Conservation (phyloP, 2,113 vertebrate species). For the rat (Rattus norvegicus) region GRCr8 NC_086019.1:24697001-24697500, state of each 20-base stretch:
- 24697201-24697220: too few relatives aligned
- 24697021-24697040: not conserved
- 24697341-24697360: not conserved
- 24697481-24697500: not conserved
- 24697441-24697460: not conserved
- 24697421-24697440: not conserved
- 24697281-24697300: not conserved
- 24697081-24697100: too few relatives aligned
- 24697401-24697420: accelerated
- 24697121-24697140: not conserved
- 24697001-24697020: not conserved
- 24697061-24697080: too few relatives aligned
- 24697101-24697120: not conserved
- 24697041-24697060: too few relatives aligned
- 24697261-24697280: not conserved
- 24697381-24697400: not conserved
- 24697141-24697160: not conserved
- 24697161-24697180: not conserved
- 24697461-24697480: not conserved
- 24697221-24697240: not conserved
- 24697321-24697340: not conserved
- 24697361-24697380: not conserved
- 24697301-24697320: not conserved
- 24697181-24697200: not conserved
- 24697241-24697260: not conserved